These are phyloP conservation scores for Heliconius hortense DNA, from an alignment of 2,888 invertebrate genomes.

Conservation along the genomic window DNA sequence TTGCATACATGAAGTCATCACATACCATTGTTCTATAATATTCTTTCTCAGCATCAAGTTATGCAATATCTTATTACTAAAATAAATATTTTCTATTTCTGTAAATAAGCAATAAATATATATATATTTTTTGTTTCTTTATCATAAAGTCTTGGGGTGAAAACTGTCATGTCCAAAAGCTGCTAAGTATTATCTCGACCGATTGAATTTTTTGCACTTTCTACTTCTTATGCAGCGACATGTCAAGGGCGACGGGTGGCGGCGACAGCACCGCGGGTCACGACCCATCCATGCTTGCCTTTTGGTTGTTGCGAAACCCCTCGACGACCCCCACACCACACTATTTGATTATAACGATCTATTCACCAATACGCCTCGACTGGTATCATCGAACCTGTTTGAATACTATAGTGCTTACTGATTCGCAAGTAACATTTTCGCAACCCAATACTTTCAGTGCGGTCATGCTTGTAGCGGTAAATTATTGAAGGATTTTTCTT, in stretches of 20 bases:
- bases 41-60: neutral
- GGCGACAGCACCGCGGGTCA: constrained; percentile 54
- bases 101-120: neutral
- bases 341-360: constrained; percentile 38
- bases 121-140: neutral
- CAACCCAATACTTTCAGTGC: constrained; percentile 55
- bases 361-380: constrained; percentile 36
- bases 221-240: constrained; percentile 63
- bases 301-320: constrained; percentile 52
- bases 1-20: constrained; percentile 45
- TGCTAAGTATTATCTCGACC: constrained; percentile 42
- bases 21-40: constrained; percentile 41
- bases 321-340: constrained; percentile 38
- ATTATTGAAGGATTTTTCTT: constrained; percentile 59
- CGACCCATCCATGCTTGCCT: constrained; percentile 54
- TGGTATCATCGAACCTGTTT: constrained; percentile 39
- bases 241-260: constrained; percentile 72
- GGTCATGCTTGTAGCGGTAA: constrained; percentile 62
- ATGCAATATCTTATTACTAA: neutral
- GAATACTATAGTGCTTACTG: constrained; percentile 29
- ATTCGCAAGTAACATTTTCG: constrained; percentile 41
- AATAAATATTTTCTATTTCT: neutral
- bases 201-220: constrained; percentile 59
- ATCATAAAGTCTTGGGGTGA: neutral
- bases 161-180: constrained; percentile 43